Evolutionary conservation across 2,888 invertebrate genomes (phyloP).

Genomic region (Barypeithes pellucidus): DNA sequence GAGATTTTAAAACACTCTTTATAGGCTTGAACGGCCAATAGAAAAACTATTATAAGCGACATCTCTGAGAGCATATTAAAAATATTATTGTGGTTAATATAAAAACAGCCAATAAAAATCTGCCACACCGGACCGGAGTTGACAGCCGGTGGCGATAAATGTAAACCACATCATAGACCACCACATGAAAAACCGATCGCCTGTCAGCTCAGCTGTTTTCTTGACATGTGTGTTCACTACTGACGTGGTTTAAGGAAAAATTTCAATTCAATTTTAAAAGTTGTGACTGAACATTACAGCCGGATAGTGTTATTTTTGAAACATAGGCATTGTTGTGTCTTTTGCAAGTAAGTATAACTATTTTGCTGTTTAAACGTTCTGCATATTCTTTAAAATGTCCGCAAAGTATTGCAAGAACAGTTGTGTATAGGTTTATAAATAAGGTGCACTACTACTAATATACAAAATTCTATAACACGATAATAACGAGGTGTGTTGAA

Average conservation of each 20-base stretch:
- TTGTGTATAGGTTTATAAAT: too few relatives aligned
- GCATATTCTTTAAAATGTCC: not conserved
- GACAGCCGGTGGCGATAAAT: too few relatives aligned
- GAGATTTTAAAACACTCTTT: too few relatives aligned
- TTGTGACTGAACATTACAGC: constrained; percentile 42
- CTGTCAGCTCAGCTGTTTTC: constrained; percentile 50
- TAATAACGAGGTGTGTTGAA: too few relatives aligned
- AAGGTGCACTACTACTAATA: not conserved
- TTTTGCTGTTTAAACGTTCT: not conserved
- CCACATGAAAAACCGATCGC: not conserved
- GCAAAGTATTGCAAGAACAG: not conserved
- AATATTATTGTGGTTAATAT: not conserved
- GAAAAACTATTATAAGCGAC: too few relatives aligned
- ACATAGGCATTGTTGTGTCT: not conserved
- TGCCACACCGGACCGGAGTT: constrained; percentile 47
- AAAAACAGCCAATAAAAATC: constrained; percentile 36
- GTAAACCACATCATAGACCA: too few relatives aligned
- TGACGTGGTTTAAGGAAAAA: constrained; percentile 48
- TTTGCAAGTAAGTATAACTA: constrained; percentile 4
- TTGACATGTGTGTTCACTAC: constrained; percentile 36
- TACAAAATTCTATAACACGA: too few relatives aligned
- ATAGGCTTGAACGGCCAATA: too few relatives aligned
- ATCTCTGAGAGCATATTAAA: not conserved
- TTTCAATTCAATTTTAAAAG: constrained; percentile 12
- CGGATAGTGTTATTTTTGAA: not conserved